A percentile compares a stretch with the other conserved stretches of the same genome.
Evolutionary conservation across 2,797 vertebrate species (phyloP).

Genomic region (Coreius guichenoti): DNA sequence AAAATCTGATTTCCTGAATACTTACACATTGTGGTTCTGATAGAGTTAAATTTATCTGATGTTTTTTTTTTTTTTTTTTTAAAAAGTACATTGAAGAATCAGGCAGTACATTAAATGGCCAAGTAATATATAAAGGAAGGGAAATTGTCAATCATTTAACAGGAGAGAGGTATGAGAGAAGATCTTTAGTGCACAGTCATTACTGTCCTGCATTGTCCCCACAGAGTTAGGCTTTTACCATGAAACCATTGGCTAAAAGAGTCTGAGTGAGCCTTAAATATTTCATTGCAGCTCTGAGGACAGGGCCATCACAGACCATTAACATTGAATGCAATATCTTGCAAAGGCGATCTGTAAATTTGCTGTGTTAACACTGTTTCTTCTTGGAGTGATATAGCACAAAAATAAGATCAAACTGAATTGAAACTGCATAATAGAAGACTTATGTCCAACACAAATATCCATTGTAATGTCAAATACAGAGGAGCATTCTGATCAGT

Average conservation of each 20-base stretch:
- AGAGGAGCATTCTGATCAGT: not conserved
- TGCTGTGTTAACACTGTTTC: conserved; percentile 13
- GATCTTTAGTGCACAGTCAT: conserved; percentile 31
- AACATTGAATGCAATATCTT: conserved; percentile 55
- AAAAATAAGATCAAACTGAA: conserved; percentile 4
- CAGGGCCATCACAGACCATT: conserved; percentile 60
- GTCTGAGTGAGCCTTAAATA: conserved; percentile 81
- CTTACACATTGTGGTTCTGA: conserved; percentile 7
- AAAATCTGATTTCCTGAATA: not conserved
- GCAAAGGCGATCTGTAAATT: conserved; percentile 10
- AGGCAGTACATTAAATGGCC: not conserved
- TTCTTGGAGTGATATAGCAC: not conserved
- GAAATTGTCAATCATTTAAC: conserved; percentile 61
- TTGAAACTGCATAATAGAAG: conserved; percentile 1
- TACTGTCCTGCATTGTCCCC: conserved; percentile 49
- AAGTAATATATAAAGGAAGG: conserved; percentile 13
- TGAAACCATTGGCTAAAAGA: conserved; percentile 54
- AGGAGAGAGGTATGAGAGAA: conserved; percentile 42
- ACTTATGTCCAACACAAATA: conserved; percentile 2
- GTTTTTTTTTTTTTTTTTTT: no score
- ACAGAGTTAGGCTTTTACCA: conserved; percentile 57
- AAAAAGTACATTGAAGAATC: conserved; percentile 36
- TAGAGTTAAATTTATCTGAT: conserved; percentile 36
- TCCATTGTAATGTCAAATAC: not conserved
- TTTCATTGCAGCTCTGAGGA: conserved; percentile 74